phyloP scores from a whole-genome alignment of 2,113 vertebrate species.

The Ochotona curzoniae region DNA sequence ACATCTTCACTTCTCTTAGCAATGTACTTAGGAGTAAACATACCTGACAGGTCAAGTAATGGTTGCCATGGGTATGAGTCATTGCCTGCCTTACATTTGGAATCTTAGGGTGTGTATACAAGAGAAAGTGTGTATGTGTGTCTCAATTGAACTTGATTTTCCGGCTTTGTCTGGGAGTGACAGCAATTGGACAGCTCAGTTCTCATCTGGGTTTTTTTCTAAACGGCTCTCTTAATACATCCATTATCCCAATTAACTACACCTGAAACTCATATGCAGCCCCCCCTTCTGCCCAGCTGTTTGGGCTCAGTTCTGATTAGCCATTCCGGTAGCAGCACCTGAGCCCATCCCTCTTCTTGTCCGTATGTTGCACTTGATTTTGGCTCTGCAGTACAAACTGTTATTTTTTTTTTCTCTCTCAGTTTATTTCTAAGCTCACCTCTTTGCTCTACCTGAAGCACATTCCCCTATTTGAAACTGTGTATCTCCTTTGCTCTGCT shows the following conservation, averaged over 20 bases:
- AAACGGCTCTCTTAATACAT: not conserved
- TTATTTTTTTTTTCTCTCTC: not conserved
- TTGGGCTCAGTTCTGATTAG: not conserved
- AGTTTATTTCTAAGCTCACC: not conserved
- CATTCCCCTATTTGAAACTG: rapidly evolving
- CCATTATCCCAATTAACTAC: not conserved
- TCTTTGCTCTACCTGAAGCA: not conserved
- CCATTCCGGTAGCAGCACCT: not conserved
- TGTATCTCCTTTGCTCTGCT: not conserved
- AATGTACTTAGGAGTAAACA: not conserved
- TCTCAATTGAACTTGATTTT: not conserved
- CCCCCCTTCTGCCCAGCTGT: not conserved
- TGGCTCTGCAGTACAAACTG: not conserved
- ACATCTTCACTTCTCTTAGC: not conserved
- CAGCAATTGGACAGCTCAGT: not conserved
- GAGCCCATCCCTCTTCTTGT: rapidly evolving
- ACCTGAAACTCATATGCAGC: not conserved
- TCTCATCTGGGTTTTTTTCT: not conserved
- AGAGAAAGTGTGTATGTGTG: not conserved
- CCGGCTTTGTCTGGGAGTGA: not conserved
- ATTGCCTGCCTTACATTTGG: not conserved
- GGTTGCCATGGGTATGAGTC: constrained; percentile 42
- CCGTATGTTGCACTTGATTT: not conserved
- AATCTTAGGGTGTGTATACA: not conserved
- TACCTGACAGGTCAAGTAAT: constrained; percentile 8